Base-by-base conservation (phyloP, 2,113 vertebrate genomes). In the Sapajus apella region DNA sequence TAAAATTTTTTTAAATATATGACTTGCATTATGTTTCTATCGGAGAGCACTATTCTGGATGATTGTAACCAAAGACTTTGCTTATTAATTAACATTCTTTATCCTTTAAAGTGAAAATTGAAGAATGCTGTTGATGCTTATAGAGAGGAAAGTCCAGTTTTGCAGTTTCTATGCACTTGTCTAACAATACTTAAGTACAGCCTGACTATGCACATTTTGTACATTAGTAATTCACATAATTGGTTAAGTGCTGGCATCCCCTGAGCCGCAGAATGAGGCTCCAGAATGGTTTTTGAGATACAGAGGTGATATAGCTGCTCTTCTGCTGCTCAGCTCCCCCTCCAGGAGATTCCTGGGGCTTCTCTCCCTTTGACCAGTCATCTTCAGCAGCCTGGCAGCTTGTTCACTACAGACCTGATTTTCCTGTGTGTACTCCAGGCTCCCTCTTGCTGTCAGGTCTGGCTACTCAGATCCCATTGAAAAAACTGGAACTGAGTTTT, bases 371-470 rank as follows among this genome's bases (percentile, higher is more conserved):
- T 13, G 35, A 12, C 18, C 43, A 9, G 1, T 5, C 9, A 0
- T 21, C 52, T n/a, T 32, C 37, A 13, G n/a, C 52, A 66, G 50
- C 18, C n/a, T 21, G 43, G n/a, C 5, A 1, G 13, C 72, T 47
- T 47, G 9, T 5, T 81, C 64, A 0, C 7, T 1, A 21, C 64
- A 61, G 37, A 32, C 52, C 50, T 16, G 13, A 32, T 55, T 87
- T 37, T 79, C 56, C 70, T 20, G 10, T 73, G 89, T 80, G 86
- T 80, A 21, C 50, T 84, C 75, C 61, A 45, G 91, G 91, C 96
- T 96, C 82, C 93, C 96, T 92, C 90, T 95, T 93, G 91, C 95
- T 58, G 75, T 81, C 87, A 37, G 17, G 45, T 25, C 61, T 86
- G 79, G 43, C 23, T 75, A 6, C 40, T 91, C n/a, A 64, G n/a